Percentiles rank a stretch among this genome's conserved stretches.
Evolutionary conservation across 2,888 invertebrate genomes (phyloP).

Genomic region (Hipparchia sbordonii): DNA sequence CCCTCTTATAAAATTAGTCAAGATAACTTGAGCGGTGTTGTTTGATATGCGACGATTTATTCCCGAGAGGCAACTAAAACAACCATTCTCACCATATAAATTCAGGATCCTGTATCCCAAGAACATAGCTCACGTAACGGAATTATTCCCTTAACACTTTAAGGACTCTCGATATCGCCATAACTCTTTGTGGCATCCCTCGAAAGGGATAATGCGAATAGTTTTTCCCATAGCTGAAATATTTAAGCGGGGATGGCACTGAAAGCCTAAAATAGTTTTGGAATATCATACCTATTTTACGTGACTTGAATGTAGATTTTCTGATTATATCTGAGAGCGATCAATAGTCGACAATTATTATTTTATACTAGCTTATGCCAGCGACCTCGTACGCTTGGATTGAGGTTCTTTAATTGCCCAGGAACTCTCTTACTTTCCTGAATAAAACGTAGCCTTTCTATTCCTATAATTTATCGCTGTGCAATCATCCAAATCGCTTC

Average conservation of each 20-base stretch:
- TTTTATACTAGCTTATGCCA: not conserved
- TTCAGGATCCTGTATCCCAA: not conserved
- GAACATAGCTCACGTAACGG: slow-evolving; percentile 26
- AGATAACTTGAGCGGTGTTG: too few species aligned
- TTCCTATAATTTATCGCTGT: too few species aligned
- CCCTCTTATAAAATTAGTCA: too few species aligned
- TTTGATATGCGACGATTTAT: not conserved
- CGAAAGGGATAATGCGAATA: slow-evolving; percentile 29
- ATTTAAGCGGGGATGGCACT: slow-evolving; percentile 5
- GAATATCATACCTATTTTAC: not conserved
- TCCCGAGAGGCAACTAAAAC: slow-evolving; percentile 2
- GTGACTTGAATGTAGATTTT: slow-evolving; percentile 13
- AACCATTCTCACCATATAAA: slow-evolving; percentile 6
- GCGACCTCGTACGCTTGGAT: too few species aligned
- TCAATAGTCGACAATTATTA: not conserved
- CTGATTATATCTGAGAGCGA: not conserved
- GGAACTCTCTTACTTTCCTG: too few species aligned
- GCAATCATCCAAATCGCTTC: too few species aligned
- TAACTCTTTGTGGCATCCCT: slow-evolving; percentile 30
- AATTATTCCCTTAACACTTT: slow-evolving; percentile 33
- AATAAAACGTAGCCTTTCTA: too few species aligned
- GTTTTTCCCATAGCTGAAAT: slow-evolving; percentile 24
- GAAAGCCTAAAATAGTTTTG: slow-evolving; percentile 19
- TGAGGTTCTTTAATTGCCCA: not conserved
- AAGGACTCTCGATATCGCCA: slow-evolving; percentile 34